These are phyloP conservation scores for Papilio protenor DNA, from an alignment of 2,888 invertebrate species.

Conservation along the genomic window DNA sequence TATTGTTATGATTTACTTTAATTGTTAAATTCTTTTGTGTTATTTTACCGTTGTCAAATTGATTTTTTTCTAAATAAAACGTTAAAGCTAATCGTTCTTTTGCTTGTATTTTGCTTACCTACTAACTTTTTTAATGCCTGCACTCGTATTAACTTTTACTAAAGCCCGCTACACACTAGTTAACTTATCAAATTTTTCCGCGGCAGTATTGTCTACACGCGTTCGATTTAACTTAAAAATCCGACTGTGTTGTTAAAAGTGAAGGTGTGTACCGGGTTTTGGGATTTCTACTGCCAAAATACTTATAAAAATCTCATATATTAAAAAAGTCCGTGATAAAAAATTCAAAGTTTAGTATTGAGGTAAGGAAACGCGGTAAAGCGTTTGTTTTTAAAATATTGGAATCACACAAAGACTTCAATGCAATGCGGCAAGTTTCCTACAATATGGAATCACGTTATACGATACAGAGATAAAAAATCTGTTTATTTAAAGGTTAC, in stretches of 20 bases:
- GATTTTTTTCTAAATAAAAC: slow-evolving; percentile 68
- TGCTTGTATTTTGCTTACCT: slow-evolving; percentile 68
- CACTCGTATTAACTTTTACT: neutral
- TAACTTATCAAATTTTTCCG: too few species aligned
- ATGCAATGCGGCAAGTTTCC: neutral
- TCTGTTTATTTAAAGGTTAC: neutral
- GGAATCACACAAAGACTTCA: neutral
- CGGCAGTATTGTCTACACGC: too few species aligned
- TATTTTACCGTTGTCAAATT: slow-evolving; percentile 70
- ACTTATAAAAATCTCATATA: slow-evolving; percentile 33
- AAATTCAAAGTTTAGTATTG: slow-evolving; percentile 17
- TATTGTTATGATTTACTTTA: slow-evolving; percentile 43
- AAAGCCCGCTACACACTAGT: neutral
- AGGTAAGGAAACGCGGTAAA: neutral
- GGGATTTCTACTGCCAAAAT: neutral
- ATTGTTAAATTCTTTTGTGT: slow-evolving; percentile 54
- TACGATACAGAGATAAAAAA: neutral
- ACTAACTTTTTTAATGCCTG: slow-evolving; percentile 52
- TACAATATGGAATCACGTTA: slow-evolving; percentile 7
- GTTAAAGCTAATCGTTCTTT: slow-evolving; percentile 65
- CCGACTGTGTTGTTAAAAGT: too few species aligned
- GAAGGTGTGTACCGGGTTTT: too few species aligned
- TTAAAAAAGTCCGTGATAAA: slow-evolving; percentile 13
- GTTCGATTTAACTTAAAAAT: too few species aligned
- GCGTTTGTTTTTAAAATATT: neutral